These are phyloP conservation scores for Alethe diademata DNA, from an alignment of 2,113 vertebrate species.

Conservation along the genomic window DNA sequence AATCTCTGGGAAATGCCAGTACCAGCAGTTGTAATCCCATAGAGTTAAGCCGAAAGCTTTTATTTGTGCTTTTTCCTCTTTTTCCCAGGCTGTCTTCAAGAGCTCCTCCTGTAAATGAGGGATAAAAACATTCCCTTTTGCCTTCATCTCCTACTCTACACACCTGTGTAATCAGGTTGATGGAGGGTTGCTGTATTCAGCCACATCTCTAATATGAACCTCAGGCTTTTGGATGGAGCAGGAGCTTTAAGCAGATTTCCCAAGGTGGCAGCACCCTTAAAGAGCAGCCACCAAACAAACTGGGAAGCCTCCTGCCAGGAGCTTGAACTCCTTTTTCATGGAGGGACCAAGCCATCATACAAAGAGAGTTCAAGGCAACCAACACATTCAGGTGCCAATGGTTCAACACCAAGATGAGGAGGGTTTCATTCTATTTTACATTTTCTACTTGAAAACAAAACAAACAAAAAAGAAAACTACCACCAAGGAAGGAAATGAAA, in stretches of 20 bases:
- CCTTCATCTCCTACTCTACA: background rate
- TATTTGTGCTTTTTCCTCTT: background rate
- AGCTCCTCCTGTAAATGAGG: background rate
- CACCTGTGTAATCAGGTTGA: background rate
- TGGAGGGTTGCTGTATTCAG: background rate
- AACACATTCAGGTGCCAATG: background rate
- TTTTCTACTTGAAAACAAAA: background rate
- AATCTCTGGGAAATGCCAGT: background rate
- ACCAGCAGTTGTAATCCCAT: background rate
- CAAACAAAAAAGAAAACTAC: background rate
- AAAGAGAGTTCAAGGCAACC: background rate
- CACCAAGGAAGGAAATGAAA: background rate
- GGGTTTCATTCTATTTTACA: background rate
- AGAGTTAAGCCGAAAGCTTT: background rate
- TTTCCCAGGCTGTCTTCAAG: background rate
- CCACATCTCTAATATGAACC: background rate
- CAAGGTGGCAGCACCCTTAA: background rate
- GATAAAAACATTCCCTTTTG: background rate
- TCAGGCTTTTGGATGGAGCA: background rate
- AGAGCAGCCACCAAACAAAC: background rate
- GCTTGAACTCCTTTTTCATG: background rate
- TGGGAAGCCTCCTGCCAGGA: background rate
- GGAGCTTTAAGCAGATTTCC: background rate
- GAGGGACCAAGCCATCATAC: background rate
- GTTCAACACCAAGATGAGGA: background rate